phyloP scores from a whole-genome alignment of 2,888 invertebrate species.

The Eustalomyia histrio region DNA sequence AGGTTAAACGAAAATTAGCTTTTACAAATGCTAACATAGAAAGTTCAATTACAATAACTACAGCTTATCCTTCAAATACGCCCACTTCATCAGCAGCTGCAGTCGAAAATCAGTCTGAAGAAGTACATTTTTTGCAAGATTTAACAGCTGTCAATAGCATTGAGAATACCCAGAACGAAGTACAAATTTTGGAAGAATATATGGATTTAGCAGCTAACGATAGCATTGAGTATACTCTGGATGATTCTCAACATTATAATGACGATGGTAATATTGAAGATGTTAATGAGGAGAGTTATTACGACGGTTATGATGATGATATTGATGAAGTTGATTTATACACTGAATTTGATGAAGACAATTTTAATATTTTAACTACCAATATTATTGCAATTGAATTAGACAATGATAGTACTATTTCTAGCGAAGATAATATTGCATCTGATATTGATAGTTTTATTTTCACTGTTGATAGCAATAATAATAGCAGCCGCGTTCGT shows the following conservation, averaged over 20 bases:
- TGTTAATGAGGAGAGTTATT: no score
- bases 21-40: neutral
- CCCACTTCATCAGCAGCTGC: neutral
- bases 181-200: no score
- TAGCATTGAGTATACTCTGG: no score
- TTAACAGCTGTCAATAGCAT: constrained; percentile 32
- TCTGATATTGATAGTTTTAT: no score
- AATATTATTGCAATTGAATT: neutral
- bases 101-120: neutral
- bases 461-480: no score
- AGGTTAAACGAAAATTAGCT: constrained; percentile 36
- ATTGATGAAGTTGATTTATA: no score
- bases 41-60: constrained; percentile 1
- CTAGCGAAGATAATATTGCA: no score
- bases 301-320: no score
- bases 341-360: no score
- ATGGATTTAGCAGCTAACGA: no score
- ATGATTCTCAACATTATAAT: neutral
- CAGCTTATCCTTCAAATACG: neutral
- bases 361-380: neutral
- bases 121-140: constrained; percentile 55
- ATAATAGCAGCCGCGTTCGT: neutral
- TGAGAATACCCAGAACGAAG: no score
- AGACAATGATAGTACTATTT: no score
- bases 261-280: constrained; percentile 36